These are phyloP conservation scores for Phalacrocorax brasilianus DNA, from an alignment of 2,113 vertebrate genomes.

Conservation along the genomic window DNA sequence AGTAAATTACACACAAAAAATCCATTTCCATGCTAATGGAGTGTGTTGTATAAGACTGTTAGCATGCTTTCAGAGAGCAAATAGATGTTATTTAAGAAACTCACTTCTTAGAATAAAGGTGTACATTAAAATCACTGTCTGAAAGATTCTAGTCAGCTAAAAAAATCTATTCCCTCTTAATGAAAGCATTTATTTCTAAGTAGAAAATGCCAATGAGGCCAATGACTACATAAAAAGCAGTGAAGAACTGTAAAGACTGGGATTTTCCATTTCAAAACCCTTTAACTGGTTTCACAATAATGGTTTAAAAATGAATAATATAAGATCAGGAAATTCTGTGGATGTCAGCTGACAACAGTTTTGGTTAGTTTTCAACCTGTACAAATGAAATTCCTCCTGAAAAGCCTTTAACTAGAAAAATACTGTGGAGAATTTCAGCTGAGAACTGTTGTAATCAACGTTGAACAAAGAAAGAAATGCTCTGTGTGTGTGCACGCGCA, in stretches of 20 bases:
- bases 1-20: constrained; percentile 66
- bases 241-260: neutral
- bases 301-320: neutral
- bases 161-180: constrained; percentile 47
- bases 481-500: neutral
- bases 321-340: neutral
- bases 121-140: constrained; percentile 53
- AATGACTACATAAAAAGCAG: constrained; percentile 19
- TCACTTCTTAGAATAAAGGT: constrained; percentile 46
- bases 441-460: neutral
- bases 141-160: constrained; percentile 40
- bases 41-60: constrained; percentile 35
- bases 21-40: constrained; percentile 68
- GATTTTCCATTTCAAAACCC: constrained; percentile 22
- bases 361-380: neutral
- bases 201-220: neutral
- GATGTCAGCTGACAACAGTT: neutral
- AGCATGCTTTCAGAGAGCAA: constrained; percentile 54
- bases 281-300: constrained; percentile 11
- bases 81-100: constrained; percentile 64
- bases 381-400: neutral
- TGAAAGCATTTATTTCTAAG: constrained; percentile 43
- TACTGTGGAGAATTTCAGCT: neutral
- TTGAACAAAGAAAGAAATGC: neutral
- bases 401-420: neutral